These are phyloP conservation scores for Nudaria mundana DNA, from an alignment of 2,888 invertebrate genomes.

Conservation along the genomic window DNA sequence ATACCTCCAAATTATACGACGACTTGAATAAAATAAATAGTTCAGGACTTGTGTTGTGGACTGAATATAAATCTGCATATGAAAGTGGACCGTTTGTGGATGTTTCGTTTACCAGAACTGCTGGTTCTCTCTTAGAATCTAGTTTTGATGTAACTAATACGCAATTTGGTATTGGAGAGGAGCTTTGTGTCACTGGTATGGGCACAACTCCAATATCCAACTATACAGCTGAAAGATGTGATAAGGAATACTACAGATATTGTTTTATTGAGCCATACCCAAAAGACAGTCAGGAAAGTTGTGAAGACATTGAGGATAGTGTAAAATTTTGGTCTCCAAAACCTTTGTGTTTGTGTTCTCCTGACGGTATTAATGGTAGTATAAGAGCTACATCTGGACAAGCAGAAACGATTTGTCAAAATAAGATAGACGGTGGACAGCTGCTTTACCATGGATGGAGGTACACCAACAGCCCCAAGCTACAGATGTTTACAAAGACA, in stretches of 20 bases:
- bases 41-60: conserved; percentile 57
- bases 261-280: conserved; percentile 62
- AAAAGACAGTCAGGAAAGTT: conserved; percentile 41
- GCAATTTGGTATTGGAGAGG: conserved; percentile 42
- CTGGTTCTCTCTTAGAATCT: conserved; percentile 43
- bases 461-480: conserved; percentile 55
- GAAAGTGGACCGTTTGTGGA: conserved; percentile 69
- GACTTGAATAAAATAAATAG: conserved; percentile 45
- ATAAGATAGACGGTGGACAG: conserved; percentile 48
- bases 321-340: conserved; percentile 57
- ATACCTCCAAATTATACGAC: conserved; percentile 47
- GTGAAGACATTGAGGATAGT: conserved; percentile 41
- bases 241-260: conserved; percentile 58
- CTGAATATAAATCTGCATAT: conserved; percentile 64
- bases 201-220: conserved; percentile 51
- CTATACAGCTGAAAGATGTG: conserved; percentile 57
- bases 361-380: conserved; percentile 46
- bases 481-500: conserved; percentile 31
- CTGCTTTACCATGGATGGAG: conserved; percentile 67
- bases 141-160: conserved; percentile 46
- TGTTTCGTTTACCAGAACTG: conserved; percentile 54
- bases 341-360: conserved; percentile 55
- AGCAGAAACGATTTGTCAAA: conserved; percentile 52
- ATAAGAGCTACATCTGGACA: conserved; percentile 67
- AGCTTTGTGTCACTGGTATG: conserved; percentile 60